Percentiles rank a stretch among this genome's conserved stretches.
phyloP scores from a whole-genome alignment of 2,888 invertebrate species.

The Leptarthrus brevirostris region DNA sequence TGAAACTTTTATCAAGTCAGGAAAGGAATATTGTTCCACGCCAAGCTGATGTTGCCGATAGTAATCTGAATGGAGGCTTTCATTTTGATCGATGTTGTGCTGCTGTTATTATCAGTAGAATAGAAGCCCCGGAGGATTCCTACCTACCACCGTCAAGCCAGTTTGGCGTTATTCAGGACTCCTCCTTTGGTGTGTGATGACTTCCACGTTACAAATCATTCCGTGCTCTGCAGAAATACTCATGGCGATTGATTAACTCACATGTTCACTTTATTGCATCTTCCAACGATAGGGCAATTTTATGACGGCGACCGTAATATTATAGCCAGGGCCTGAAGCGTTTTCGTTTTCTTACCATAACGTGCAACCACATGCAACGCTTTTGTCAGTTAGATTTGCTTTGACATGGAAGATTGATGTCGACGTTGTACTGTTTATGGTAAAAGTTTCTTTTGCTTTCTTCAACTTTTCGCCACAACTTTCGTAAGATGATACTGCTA shows the following conservation, averaged over 20 bases:
- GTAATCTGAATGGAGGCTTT: conserved; percentile 23
- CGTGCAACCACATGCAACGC: no score
- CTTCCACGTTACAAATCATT: conserved; percentile 9
- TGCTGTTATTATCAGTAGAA: conserved; percentile 19
- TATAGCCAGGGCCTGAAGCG: neutral
- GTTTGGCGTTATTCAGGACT: neutral
- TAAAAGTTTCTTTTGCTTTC: conserved; percentile 28
- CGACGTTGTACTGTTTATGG: conserved; percentile 31
- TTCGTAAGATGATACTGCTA: conserved; percentile 6
- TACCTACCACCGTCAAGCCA: conserved; percentile 6
- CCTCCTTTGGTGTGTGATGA: neutral
- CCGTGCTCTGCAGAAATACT: neutral
- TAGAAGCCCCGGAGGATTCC: conserved; percentile 2
- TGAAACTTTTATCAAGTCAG: conserved; percentile 3
- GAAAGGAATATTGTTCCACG: conserved; percentile 28
- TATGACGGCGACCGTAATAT: conserved; percentile 13
- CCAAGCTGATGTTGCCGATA: conserved; percentile 18
- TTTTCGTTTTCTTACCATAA: no score
- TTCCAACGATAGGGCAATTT: conserved; percentile 1
- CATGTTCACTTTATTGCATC: conserved; percentile 20
- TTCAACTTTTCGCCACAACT: conserved; percentile 5
- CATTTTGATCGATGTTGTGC: conserved; percentile 33
- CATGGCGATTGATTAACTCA: conserved; percentile 27
- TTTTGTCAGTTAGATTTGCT: conserved; percentile 26
- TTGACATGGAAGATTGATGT: conserved; percentile 27